These are phyloP conservation scores for Zootoca vivipara DNA, from an alignment of 2,113 vertebrate genomes.

Conservation along the genomic window DNA sequence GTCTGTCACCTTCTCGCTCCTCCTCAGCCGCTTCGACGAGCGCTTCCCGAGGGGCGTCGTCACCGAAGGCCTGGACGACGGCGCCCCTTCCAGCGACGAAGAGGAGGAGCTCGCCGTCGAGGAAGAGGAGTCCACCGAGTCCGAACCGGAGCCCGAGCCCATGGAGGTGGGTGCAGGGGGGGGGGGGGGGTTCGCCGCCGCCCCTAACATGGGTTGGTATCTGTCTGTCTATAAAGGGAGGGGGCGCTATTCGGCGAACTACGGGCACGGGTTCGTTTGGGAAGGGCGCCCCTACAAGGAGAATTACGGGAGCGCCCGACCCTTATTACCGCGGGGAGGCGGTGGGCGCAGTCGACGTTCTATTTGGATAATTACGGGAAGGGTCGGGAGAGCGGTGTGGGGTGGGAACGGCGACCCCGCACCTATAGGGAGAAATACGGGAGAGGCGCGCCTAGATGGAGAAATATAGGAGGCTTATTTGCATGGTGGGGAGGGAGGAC, in stretches of 20 bases:
- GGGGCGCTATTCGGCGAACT: not conserved
- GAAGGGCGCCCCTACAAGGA: not conserved
- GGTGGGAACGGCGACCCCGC: not conserved
- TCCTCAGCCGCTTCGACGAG: not conserved
- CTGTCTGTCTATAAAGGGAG: too few species aligned
- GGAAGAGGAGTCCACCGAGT: conserved; percentile 20
- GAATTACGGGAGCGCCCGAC: not conserved
- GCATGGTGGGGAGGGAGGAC: too few species aligned
- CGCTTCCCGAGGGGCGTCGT: accelerated
- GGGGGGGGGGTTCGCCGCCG: too few species aligned
- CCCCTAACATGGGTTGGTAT: too few species aligned
- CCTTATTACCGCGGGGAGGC: too few species aligned
- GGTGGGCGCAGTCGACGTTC: not conserved
- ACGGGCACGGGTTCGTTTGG: not conserved
- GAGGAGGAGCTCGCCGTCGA: not conserved
- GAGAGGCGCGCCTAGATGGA: too few species aligned
- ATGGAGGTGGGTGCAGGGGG: conserved; percentile 54
- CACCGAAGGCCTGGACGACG: not conserved
- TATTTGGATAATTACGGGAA: not conserved
- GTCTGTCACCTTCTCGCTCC: not conserved
- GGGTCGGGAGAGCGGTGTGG: not conserved
- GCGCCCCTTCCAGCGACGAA: not conserved
- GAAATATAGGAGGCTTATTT: too few species aligned
- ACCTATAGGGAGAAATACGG: not conserved
- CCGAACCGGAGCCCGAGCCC: conserved; percentile 37